Base-by-base conservation (phyloP, 2,888 invertebrate species). In the Liopterus haemorrhoidalis region DNA sequence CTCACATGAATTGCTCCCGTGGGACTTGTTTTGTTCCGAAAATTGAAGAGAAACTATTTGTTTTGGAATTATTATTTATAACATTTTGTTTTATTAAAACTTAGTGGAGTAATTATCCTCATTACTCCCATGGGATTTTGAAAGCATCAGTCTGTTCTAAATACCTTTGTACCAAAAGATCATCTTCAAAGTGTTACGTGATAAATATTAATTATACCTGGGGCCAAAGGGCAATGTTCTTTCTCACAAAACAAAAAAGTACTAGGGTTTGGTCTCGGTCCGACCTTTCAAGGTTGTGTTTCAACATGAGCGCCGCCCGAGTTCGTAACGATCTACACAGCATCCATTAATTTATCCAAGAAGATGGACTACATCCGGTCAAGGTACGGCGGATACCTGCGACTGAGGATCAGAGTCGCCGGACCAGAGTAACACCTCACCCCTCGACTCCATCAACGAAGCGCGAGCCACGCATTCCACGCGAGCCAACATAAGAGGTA, bases 341-440 rank as follows among this genome's bases (percentile, higher is more conserved):
- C 45, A 32, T 45, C 45, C 38, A 32, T 45, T 39, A 45, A 45
- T 45, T 45, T 33, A 45, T 28, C 32, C 21, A 41, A 53, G 48
- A 53, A 55, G 55, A 58, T 58, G 50, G 52, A 53, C 56, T 51
- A 56, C 58, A 57, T 58, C 58, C 58, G 58, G 58, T 50, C 48
- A 40, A 41, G 33, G 25, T 12, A 37, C 12, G 38, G 38, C 32
- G 31, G 18, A n/a, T n/a, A 41, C 22, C 21, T 41, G 12, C 4
- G 18, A 15, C 4, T 5, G 22, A 6, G 9, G 9, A 22, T n/a
- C 6, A 9, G 22, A 9, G 22, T 5, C 22, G 22, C 5, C 6
- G 22, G 22, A 9, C 6, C 6, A 9, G 22, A 9, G 22, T 22
- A 6, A 9, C 8, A 22, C 8, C 38, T 16, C 27, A 22, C 18